phyloP scores from a whole-genome alignment of 2,888 invertebrate species.

The Aelia acuminata region DNA sequence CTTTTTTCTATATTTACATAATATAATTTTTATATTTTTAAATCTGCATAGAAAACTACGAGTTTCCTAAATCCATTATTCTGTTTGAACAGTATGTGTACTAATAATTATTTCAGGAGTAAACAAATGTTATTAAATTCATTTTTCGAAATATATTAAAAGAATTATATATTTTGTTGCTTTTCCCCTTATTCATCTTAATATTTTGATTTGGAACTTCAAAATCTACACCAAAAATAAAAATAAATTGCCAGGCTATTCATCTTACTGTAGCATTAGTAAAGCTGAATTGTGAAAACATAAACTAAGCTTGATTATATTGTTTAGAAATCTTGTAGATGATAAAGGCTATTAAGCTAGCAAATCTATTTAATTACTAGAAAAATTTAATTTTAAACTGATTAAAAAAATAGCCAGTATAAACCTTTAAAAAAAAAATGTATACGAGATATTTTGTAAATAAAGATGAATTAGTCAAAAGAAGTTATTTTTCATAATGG shows the following conservation, averaged over 20 bases:
- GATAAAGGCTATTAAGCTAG: not conserved
- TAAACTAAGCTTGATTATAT: not conserved
- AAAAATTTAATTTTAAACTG: not conserved
- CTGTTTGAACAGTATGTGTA: not conserved
- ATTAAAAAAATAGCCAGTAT: not conserved
- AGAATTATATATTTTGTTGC: not conserved
- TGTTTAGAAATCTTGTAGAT: not conserved
- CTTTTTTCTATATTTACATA: not conserved
- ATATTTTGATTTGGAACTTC: not conserved
- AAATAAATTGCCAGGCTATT: not conserved
- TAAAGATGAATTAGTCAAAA: not conserved
- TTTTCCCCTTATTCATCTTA: not conserved
- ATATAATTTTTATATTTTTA: constrained; percentile 18
- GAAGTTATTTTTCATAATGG: not conserved
- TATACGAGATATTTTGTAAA: not conserved
- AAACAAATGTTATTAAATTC: constrained; percentile 27
- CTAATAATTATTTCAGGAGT: not conserved
- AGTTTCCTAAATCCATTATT: not conserved
- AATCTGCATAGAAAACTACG: not conserved
- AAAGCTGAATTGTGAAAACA: not conserved
- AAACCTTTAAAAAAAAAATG: not conserved
- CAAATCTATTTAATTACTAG: not conserved
- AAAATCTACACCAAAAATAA: not conserved
- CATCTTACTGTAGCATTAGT: not conserved
- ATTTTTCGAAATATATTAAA: constrained; percentile 6